phyloP scores from a whole-genome alignment of 2,113 vertebrate genomes.

The Oreochromis niloticus region DNA sequence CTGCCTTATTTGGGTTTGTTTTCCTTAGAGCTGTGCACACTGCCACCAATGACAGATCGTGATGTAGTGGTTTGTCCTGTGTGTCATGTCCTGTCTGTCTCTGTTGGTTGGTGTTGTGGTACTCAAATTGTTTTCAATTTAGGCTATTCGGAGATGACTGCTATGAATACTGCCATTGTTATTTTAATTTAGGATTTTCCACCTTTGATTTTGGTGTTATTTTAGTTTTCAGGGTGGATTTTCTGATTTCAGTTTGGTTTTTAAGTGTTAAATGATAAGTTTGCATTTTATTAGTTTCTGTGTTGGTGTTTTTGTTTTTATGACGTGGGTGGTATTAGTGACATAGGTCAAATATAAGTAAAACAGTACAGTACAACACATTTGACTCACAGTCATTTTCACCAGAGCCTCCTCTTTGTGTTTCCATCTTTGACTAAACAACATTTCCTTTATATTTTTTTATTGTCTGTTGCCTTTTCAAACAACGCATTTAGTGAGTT shows the following conservation, averaged over 20 bases:
- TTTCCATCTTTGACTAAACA: no score
- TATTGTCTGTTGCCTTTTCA: no score
- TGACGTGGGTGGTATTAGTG: neutral
- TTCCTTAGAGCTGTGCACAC: neutral
- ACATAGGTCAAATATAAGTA: neutral
- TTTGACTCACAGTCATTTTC: neutral
- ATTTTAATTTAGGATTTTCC: neutral
- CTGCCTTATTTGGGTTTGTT: neutral
- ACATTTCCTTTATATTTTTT: no score
- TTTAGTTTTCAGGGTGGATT: neutral
- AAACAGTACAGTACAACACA: neutral
- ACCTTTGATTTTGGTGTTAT: neutral
- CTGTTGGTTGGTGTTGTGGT: neutral
- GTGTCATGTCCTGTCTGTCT: neutral
- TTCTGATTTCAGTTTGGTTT: neutral
- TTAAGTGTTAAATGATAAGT: neutral
- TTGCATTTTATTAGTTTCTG: neutral
- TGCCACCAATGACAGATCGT: rapidly evolving
- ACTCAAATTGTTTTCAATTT: neutral
- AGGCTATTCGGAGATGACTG: neutral
- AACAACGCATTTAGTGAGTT: no score
- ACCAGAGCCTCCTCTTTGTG: no score
- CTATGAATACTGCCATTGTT: neutral
- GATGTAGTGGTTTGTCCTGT: rapidly evolving
- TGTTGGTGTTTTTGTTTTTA: rapidly evolving